Percentiles rank a stretch among this genome's conserved stretches.
Conservation (phyloP, 2,113 vertebrate species). For the Python bivittatus region DNA sequence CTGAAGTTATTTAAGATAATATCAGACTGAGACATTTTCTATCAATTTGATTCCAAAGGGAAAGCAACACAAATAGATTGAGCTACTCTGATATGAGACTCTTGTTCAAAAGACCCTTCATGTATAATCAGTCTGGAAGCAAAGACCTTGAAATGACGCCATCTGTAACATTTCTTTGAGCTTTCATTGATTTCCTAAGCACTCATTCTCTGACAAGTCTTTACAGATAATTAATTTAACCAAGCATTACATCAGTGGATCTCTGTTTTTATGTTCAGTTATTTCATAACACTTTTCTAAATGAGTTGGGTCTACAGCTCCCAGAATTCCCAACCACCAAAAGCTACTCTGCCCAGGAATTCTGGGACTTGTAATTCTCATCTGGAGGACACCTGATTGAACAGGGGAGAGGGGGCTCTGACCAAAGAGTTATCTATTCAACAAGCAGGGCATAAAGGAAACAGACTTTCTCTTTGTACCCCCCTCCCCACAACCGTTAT, state of each 20-base stretch:
- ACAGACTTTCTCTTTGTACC: neutral
- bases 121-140: neutral
- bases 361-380: neutral
- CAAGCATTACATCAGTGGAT: neutral
- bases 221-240: neutral
- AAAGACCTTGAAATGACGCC: neutral
- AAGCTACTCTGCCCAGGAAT: neutral
- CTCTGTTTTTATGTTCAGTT: neutral
- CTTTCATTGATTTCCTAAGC: neutral
- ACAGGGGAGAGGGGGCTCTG: accelerated
- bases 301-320: neutral
- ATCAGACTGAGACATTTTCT: neutral
- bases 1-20: constrained; percentile 18
- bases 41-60: neutral
- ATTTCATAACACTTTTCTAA: neutral
- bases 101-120: neutral
- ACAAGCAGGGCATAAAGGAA: neutral
- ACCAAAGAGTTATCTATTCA: neutral
- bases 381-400: neutral
- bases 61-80: constrained; percentile 6
- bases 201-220: neutral
- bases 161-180: neutral
- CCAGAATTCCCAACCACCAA: neutral
- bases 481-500: neutral
- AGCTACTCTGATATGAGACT: neutral